A percentile compares a stretch with the other conserved stretches of the same genome.
phyloP scores from a whole-genome alignment of 2,797 vertebrate genomes.

The Apogon hyalosoma region DNA sequence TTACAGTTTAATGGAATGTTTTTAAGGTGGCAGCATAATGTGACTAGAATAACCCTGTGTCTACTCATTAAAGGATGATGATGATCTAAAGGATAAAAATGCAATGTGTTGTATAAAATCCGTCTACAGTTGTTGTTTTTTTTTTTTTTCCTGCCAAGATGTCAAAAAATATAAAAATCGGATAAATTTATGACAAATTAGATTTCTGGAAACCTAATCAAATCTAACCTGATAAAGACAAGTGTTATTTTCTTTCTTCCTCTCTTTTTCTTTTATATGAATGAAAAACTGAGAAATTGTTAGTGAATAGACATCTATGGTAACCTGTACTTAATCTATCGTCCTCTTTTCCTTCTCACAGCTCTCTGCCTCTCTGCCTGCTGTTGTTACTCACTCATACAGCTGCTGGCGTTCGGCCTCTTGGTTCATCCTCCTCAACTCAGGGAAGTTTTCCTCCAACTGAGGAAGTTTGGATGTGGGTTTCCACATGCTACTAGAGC shows the following conservation, averaged over 20 bases:
- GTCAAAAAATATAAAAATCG: background rate
- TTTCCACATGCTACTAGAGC: conserved; percentile 57
- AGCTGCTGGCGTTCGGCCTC: conserved; percentile 68
- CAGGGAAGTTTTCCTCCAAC: conserved; percentile 63
- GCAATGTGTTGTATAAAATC: no score
- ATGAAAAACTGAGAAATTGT: conserved; percentile 5
- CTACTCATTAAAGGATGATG: no score
- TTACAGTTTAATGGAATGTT: no score
- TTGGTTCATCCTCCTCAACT: conserved; percentile 62
- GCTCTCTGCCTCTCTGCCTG: conserved; percentile 28
- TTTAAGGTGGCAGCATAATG: no score
- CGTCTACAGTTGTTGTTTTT: no score
- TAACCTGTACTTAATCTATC: conserved; percentile 39
- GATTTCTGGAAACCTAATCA: conserved; percentile 10
- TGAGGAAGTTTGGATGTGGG: conserved; percentile 71
- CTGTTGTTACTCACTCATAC: conserved; percentile 70
- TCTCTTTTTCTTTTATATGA: no score
- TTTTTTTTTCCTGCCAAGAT: no score
- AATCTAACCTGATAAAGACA: conserved; percentile 1
- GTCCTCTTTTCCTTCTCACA: conserved; percentile 33
- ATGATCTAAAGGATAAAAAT: no score
- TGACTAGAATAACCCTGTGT: no score
- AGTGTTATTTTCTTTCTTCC: background rate
- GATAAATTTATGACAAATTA: conserved; percentile 7
- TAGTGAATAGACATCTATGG: conserved; percentile 23